These are phyloP conservation scores for Ormia ochracea DNA, from an alignment of 2,888 invertebrate species.

Conservation along the genomic window DNA sequence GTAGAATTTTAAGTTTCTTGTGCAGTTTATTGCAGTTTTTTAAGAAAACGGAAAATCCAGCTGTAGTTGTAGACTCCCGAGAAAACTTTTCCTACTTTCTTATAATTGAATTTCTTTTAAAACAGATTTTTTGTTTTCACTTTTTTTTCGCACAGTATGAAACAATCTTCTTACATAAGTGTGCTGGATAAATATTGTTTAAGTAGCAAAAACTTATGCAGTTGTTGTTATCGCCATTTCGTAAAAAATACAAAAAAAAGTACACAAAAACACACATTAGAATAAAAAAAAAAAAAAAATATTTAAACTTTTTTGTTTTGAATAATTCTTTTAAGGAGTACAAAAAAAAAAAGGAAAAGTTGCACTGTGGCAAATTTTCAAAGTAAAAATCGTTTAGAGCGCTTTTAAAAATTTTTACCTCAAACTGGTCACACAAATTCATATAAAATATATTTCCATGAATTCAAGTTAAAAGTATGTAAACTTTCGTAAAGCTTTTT, in stretches of 20 bases:
- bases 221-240: constrained; percentile 17
- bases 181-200: constrained; percentile 56
- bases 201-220: constrained; percentile 58
- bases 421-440: too few relatives aligned
- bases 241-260: constrained; percentile 1
- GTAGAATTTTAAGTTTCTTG: constrained; percentile 11
- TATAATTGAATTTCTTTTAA: constrained; percentile 63
- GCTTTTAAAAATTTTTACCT: too few relatives aligned
- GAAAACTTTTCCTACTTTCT: constrained; percentile 61
- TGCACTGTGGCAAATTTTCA: not conserved
- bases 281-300: constrained; percentile 2
- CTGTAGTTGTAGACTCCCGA: constrained; percentile 52
- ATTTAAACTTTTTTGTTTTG: constrained; percentile 26
- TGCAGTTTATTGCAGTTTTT: not conserved
- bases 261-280: not conserved
- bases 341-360: not conserved
- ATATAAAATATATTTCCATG: too few relatives aligned
- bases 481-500: too few relatives aligned
- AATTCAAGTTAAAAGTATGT: too few relatives aligned
- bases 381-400: too few relatives aligned
- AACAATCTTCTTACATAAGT: constrained; percentile 23
- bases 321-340: constrained; percentile 4
- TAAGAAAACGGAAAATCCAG: constrained; percentile 34
- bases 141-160: constrained; percentile 36
- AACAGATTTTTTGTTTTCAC: constrained; percentile 39